A percentile compares a stretch with the other conserved stretches of the same genome.
phyloP scores from a whole-genome alignment of 2,113 vertebrate genomes.

The Saccopteryx bilineata region DNA sequence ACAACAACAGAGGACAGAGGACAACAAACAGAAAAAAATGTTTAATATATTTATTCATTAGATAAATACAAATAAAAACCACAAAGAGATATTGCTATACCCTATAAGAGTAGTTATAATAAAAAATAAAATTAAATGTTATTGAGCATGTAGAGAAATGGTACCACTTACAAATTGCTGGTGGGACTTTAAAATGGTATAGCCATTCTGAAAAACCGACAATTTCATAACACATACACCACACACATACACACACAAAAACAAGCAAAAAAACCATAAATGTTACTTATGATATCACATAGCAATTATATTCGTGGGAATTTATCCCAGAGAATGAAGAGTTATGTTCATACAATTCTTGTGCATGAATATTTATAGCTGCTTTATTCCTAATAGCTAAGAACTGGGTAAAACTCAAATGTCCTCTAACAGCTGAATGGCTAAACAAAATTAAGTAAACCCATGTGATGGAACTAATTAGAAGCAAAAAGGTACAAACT shows the following conservation, averaged over 20 bases:
- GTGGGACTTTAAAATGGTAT: no score
- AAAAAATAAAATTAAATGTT: background rate
- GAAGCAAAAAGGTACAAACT: background rate
- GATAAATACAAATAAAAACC: background rate
- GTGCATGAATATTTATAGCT: background rate
- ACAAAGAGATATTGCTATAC: background rate
- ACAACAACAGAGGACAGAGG: no score
- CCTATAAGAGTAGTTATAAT: background rate
- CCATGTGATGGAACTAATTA: background rate
- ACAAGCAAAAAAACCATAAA: background rate
- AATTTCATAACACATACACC: background rate
- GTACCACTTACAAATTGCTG: background rate
- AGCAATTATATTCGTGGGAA: background rate
- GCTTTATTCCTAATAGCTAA: background rate
- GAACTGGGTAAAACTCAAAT: background rate
- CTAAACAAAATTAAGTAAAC: background rate
- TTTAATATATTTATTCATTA: background rate
- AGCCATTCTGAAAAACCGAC: background rate
- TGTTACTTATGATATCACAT: background rate
- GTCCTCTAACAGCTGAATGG: background rate
- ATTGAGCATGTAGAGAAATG: background rate
- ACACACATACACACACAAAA: background rate
- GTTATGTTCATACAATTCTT: background rate
- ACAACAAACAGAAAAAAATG: background rate
- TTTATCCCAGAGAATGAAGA: background rate